Evolutionary conservation across 2,113 vertebrate genomes (phyloP).

Genomic region (Entomyzon cyanotis): DNA sequence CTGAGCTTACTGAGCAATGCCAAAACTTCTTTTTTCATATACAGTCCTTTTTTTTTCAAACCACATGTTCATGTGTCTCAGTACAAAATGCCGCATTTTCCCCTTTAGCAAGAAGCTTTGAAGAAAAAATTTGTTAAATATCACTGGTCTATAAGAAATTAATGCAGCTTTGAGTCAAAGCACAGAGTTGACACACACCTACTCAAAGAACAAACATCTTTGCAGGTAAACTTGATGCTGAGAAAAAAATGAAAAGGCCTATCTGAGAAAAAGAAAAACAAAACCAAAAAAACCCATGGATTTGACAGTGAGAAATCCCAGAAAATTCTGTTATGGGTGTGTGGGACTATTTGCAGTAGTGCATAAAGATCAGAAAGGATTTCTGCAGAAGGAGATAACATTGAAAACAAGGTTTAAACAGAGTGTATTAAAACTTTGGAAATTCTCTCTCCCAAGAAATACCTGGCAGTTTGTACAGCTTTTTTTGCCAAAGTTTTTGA

Average conservation of each 20-base stretch:
- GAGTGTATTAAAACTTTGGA: constrained; percentile 22
- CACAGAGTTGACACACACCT: background rate
- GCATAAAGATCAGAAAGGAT: constrained; percentile 2
- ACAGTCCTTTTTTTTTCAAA: background rate
- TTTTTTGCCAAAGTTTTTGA: constrained; percentile 24
- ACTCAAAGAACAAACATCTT: constrained; percentile 36
- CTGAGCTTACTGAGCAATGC: background rate
- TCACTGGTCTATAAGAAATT: background rate
- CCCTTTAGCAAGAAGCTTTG: background rate
- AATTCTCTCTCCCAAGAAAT: background rate
- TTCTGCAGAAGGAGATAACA: constrained; percentile 42
- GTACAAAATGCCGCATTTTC: constrained; percentile 24
- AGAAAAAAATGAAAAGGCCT: background rate
- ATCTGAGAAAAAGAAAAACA: background rate
- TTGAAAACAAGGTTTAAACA: constrained; percentile 28
- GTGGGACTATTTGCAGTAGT: constrained; percentile 15
- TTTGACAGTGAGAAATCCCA: background rate
- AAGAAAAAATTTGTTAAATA: constrained; percentile 4
- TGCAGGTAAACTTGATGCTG: constrained; percentile 21
- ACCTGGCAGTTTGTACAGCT: background rate
- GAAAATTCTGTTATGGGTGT: constrained; percentile 16
- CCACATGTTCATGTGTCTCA: background rate
- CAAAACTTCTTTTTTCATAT: background rate
- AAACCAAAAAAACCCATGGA: background rate
- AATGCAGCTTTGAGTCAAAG: constrained; percentile 26